These are phyloP conservation scores for Colossoma macropomum DNA, from an alignment of 2,113 vertebrate species.

Conservation along the genomic window DNA sequence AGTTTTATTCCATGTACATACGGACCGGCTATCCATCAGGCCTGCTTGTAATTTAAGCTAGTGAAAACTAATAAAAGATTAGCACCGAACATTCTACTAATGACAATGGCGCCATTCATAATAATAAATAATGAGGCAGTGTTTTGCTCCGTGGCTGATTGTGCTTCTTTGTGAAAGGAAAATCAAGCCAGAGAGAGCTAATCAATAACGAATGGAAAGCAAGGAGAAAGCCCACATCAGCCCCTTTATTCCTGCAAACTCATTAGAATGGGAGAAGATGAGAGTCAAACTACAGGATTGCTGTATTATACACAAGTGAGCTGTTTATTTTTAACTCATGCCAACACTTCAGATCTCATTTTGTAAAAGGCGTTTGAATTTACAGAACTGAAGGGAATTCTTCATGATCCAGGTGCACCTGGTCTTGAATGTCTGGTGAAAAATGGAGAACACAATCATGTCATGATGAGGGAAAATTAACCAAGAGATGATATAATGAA, in stretches of 20 bases:
- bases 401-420: too few species aligned
- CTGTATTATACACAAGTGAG: slow-evolving; percentile 21
- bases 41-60: not conserved
- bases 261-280: slow-evolving; percentile 46
- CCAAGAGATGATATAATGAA: not conserved
- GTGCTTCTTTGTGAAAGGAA: slow-evolving; percentile 16
- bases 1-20: not conserved
- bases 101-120: not conserved
- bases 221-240: slow-evolving; percentile 43
- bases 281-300: not conserved
- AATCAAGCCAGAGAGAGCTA: slow-evolving; percentile 14
- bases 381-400: not conserved
- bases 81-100: slow-evolving; percentile 1
- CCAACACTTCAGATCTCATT: not conserved
- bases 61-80: not conserved
- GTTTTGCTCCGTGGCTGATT: not conserved
- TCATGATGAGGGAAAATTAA: slow-evolving; percentile 11
- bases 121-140: slow-evolving; percentile 7
- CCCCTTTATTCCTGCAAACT: slow-evolving; percentile 49
- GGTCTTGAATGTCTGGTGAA: not conserved
- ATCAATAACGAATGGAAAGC: slow-evolving; percentile 41
- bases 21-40: not conserved
- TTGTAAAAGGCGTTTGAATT: not conserved
- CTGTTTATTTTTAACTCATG: slow-evolving; percentile 13
- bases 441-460: slow-evolving; percentile 9